Evolutionary conservation across 2,113 vertebrate species (phyloP).

Genomic region (Lasiurus cinereus): DNA sequence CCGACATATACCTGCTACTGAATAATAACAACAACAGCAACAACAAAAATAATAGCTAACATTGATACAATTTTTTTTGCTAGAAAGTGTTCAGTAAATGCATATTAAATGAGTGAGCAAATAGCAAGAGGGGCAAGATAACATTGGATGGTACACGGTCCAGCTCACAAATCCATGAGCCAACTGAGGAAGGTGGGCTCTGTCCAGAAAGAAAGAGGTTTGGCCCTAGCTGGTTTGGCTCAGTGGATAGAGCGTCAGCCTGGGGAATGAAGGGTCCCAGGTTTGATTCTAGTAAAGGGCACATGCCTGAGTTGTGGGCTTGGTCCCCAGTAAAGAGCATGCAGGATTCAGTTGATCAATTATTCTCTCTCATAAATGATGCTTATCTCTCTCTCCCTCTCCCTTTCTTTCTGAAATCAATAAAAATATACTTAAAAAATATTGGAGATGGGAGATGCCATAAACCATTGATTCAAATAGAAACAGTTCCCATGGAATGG

Average conservation of each 20-base stretch:
- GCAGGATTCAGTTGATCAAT: too few relatives aligned
- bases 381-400: too few relatives aligned
- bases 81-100: not conserved
- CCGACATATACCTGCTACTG: not conserved
- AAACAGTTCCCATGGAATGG: not conserved
- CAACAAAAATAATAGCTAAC: not conserved
- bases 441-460: not conserved
- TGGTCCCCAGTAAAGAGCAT: too few relatives aligned
- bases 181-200: not conserved
- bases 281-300: too few relatives aligned
- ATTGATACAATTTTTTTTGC: not conserved
- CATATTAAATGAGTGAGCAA: not conserved
- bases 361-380: too few relatives aligned
- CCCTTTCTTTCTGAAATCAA: too few relatives aligned
- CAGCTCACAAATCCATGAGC: not conserved
- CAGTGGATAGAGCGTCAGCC: too few relatives aligned
- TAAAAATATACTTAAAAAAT: not conserved
- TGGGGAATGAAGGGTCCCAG: too few relatives aligned
- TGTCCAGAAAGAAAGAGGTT: not conserved
- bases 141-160: not conserved
- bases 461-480: not conserved
- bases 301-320: too few relatives aligned
- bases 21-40: not conserved
- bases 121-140: not conserved
- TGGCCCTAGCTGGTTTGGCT: too few relatives aligned